These are phyloP conservation scores for Paraescarpia echinospica DNA, from an alignment of 1,140 invertebrate genomes.

Conservation along the genomic window DNA sequence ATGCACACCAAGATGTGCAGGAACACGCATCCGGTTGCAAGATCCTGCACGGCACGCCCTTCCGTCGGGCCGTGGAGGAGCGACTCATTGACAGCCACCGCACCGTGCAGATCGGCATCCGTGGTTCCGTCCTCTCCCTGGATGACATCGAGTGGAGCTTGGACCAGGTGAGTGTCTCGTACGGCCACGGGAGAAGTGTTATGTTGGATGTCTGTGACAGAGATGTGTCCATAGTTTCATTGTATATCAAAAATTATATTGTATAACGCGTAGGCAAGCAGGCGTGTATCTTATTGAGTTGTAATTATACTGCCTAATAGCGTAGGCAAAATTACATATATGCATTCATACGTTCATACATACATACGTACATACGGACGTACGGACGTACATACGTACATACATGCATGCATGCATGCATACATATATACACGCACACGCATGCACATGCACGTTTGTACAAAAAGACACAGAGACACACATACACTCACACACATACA, in stretches of 20 bases:
- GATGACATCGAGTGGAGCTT: conserved; percentile 36
- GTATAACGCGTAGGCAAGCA: too few relatives aligned
- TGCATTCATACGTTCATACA: background rate
- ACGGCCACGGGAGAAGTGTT: background rate
- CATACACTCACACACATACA: too few relatives aligned
- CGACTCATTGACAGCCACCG: conserved; percentile 51
- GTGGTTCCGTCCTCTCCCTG: conserved; percentile 43
- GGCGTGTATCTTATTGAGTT: too few relatives aligned
- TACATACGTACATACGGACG: conserved; percentile 5
- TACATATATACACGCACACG: background rate
- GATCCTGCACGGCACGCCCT: conserved; percentile 57
- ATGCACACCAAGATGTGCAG: conserved; percentile 53
- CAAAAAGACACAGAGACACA: too few relatives aligned
- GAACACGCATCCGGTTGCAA: conserved; percentile 48
- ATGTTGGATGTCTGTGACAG: background rate
- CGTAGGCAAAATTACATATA: too few relatives aligned
- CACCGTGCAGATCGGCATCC: conserved; percentile 57
- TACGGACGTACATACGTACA: background rate
- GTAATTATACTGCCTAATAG: too few relatives aligned
- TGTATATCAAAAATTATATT: too few relatives aligned
- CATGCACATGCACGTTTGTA: background rate
- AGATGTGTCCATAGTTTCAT: too few relatives aligned
- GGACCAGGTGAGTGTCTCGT: conserved; percentile 18
- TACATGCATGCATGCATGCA: background rate
- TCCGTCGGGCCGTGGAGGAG: conserved; percentile 55